phyloP scores from a whole-genome alignment of 2,888 invertebrate genomes.

The Andrena bucephala region DNA sequence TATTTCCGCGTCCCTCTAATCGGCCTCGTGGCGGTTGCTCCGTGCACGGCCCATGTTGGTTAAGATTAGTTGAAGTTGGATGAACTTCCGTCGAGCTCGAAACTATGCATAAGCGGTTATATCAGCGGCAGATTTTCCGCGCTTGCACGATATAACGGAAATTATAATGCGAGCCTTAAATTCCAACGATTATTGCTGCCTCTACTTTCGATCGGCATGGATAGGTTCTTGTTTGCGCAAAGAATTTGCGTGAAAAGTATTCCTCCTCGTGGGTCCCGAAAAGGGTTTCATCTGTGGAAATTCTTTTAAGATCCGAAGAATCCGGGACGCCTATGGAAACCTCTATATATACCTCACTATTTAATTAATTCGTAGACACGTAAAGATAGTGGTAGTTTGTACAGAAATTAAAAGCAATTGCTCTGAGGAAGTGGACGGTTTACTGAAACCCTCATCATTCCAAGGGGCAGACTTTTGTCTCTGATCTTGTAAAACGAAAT shows the following conservation, averaged over 20 bases:
- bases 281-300: background rate
- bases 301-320: too few relatives aligned
- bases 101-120: constrained; percentile 71
- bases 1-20: constrained; percentile 47
- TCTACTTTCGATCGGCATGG: background rate
- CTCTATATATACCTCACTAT: too few relatives aligned
- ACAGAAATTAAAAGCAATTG: too few relatives aligned
- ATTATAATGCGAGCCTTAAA: constrained; percentile 35
- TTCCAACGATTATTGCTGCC: constrained; percentile 20
- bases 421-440: too few relatives aligned
- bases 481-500: too few relatives aligned
- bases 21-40: constrained; percentile 45
- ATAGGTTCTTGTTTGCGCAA: background rate
- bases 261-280: background rate
- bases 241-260: background rate
- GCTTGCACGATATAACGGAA: constrained; percentile 37
- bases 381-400: too few relatives aligned
- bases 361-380: too few relatives aligned
- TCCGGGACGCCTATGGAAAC: too few relatives aligned
- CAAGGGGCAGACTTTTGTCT: too few relatives aligned
- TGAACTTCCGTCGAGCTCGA: constrained; percentile 57
- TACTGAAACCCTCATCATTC: too few relatives aligned
- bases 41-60: constrained; percentile 59
- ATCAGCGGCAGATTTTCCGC: constrained; percentile 61
- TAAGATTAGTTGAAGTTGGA: constrained; percentile 72